Evolutionary conservation across 2,113 vertebrate species (phyloP).

Genomic region (Chlamydotis undulata): DNA sequence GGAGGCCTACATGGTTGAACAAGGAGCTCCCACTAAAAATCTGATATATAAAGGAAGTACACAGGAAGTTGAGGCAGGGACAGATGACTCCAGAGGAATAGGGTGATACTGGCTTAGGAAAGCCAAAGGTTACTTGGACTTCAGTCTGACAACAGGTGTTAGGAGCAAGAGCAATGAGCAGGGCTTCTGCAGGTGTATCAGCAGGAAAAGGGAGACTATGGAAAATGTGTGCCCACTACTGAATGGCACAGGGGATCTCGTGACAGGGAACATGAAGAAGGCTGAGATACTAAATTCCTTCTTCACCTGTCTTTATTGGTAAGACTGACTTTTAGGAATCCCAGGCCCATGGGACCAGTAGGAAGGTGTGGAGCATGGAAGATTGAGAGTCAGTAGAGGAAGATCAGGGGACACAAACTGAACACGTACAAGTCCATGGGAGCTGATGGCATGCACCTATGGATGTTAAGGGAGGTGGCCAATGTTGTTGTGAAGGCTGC

Average conservation of each 20-base stretch:
- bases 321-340: neutral
- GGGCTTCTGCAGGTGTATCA: neutral
- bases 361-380: neutral
- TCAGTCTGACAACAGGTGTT: neutral
- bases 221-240: neutral
- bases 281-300: neutral
- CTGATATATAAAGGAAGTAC: neutral
- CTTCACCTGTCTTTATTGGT: neutral
- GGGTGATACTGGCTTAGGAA: neutral
- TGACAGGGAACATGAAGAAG: neutral
- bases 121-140: neutral
- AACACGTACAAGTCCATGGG: fast-evolving
- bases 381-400: neutral
- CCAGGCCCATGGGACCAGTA: neutral
- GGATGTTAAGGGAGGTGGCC: neutral
- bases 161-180: neutral
- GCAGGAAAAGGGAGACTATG: neutral
- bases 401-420: neutral
- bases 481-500: neutral
- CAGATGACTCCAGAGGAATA: neutral
- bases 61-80: fast-evolving
- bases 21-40: neutral
- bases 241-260: neutral
- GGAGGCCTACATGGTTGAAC: neutral
- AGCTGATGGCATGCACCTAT: neutral